These are phyloP conservation scores for Cataglyphis albicans DNA, from an alignment of 2,888 invertebrate genomes.

Conservation along the genomic window DNA sequence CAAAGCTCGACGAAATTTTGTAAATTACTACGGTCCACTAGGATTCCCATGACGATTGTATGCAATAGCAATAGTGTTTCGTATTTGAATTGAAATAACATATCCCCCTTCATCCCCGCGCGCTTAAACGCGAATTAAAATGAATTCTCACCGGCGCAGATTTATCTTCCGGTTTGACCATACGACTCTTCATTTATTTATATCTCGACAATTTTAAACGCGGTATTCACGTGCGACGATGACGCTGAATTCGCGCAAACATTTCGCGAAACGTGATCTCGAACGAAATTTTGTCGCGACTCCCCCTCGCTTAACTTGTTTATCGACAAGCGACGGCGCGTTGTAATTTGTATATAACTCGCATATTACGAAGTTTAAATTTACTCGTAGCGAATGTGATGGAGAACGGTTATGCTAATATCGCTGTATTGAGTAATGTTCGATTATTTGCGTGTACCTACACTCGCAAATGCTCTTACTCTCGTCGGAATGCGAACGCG, in stretches of 20 bases:
- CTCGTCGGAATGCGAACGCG: background rate
- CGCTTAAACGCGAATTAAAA: conserved; percentile 22
- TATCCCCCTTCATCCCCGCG: background rate
- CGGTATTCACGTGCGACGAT: background rate
- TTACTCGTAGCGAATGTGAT: conserved; percentile 39
- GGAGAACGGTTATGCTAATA: conserved; percentile 48
- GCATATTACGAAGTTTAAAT: conserved; percentile 37
- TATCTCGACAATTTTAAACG: conserved; percentile 22
- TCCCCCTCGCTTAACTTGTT: conserved; percentile 29
- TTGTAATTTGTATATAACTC: conserved; percentile 22
- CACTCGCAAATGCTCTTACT: background rate
- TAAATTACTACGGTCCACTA: conserved; percentile 41
- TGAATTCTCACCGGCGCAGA: conserved; percentile 2
- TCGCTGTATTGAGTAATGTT: conserved; percentile 21
- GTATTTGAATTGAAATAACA: conserved; percentile 34
- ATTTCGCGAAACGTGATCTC: conserved; percentile 38
- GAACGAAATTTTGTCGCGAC: conserved; percentile 19
- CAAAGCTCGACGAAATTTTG: conserved; percentile 49
- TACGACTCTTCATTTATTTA: conserved; percentile 18
- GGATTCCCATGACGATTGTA: conserved; percentile 32
- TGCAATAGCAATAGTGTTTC: conserved; percentile 35
- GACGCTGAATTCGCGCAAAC: conserved; percentile 18
- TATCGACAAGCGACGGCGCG: conserved; percentile 17
- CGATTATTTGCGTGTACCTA: conserved; percentile 1
- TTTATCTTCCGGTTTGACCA: conserved; percentile 4